These are phyloP conservation scores for Sapayoa aenigma DNA, from an alignment of 2,113 vertebrate species.

Conservation along the genomic window DNA sequence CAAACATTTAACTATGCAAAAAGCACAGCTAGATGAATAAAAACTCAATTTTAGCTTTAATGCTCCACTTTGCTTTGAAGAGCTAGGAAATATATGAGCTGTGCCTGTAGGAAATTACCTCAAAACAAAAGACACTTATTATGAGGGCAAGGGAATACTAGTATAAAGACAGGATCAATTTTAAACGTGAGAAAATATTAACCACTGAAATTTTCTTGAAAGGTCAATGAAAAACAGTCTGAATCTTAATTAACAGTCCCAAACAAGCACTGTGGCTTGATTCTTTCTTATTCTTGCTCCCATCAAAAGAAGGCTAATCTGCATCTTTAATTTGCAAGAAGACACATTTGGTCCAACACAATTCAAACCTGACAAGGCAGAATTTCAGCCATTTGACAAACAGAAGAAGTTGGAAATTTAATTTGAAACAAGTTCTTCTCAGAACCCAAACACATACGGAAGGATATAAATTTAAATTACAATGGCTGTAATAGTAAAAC, in stretches of 20 bases:
- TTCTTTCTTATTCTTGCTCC: background rate
- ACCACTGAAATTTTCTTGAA: background rate
- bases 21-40: background rate
- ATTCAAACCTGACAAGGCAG: background rate
- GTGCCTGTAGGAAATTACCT: background rate
- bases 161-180: background rate
- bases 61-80: background rate
- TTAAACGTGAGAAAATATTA: background rate
- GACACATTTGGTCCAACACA: background rate
- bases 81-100: background rate
- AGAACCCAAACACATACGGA: background rate
- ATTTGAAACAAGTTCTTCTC: background rate
- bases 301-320: background rate
- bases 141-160: background rate
- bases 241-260: background rate
- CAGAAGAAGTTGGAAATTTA: background rate
- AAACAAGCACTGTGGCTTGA: background rate
- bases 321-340: slow-evolving; percentile 18
- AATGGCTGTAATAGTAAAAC: background rate
- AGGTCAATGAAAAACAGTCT: background rate
- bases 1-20: background rate
- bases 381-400: background rate
- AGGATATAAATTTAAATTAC: background rate
- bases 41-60: background rate
- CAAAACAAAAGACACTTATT: background rate